Evolutionary conservation across 2,113 vertebrate species (phyloP).

Genomic region (Chaetorhynchus papuensis): DNA sequence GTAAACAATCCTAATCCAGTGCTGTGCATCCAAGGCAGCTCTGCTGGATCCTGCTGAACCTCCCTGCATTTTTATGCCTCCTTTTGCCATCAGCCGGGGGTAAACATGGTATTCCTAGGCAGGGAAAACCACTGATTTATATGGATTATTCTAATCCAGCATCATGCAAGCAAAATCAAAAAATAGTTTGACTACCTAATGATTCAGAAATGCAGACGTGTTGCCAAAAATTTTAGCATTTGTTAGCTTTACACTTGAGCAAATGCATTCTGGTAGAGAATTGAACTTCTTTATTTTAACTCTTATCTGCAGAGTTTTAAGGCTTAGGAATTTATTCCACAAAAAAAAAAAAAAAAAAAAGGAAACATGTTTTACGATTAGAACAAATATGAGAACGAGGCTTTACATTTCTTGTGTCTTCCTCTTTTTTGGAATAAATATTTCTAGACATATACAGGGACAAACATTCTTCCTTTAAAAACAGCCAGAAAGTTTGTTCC

Average conservation of each 20-base stretch:
- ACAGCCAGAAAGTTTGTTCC: background rate
- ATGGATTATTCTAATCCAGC: slow-evolving; percentile 18
- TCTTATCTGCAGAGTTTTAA: background rate
- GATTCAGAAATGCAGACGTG: slow-evolving; percentile 53
- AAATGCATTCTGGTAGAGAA: slow-evolving; percentile 37
- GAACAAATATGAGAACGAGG: background rate
- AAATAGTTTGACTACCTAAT: slow-evolving; percentile 61
- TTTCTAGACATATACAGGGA: background rate
- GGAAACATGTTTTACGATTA: background rate
- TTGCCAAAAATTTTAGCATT: slow-evolving; percentile 54
- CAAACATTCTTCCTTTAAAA: background rate
- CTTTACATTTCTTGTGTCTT: background rate
- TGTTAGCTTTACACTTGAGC: slow-evolving; percentile 47
- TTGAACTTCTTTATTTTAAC: slow-evolving; percentile 13
- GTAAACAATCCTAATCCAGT: slow-evolving; percentile 1
- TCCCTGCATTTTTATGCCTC: background rate
- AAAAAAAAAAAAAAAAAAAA: background rate
- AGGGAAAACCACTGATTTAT: slow-evolving; percentile 10
- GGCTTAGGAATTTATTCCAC: background rate
- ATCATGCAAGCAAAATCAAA: slow-evolving; percentile 35
- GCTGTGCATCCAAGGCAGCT: background rate
- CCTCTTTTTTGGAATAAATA: background rate
- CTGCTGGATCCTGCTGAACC: background rate
- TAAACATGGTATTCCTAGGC: background rate
- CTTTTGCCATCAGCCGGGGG: background rate